phyloP scores from a whole-genome alignment of 2,888 invertebrate genomes.

The Drosophila robusta region DNA sequence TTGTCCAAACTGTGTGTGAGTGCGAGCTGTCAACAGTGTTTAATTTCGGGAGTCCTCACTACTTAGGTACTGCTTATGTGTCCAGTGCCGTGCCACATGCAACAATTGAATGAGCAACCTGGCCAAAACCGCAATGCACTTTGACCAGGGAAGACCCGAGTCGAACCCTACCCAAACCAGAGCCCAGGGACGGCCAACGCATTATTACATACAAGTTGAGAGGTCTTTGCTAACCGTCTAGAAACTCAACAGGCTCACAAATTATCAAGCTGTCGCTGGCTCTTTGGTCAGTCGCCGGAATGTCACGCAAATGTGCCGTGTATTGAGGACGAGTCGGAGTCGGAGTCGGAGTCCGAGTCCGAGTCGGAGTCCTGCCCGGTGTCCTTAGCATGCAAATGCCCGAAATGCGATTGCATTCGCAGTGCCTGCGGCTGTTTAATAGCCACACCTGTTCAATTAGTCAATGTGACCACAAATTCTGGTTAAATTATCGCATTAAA shows the following conservation, averaged over 20 bases:
- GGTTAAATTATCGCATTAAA: constrained; percentile 85
- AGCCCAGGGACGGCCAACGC: constrained; percentile 28
- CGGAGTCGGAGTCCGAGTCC: background rate
- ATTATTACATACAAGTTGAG: constrained; percentile 58
- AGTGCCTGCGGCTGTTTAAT: constrained; percentile 79
- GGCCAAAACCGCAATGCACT: constrained; percentile 76
- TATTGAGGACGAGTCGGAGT: constrained; percentile 16
- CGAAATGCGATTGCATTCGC: constrained; percentile 64
- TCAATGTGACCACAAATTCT: constrained; percentile 84
- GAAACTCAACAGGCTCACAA: constrained; percentile 82
- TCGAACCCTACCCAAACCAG: constrained; percentile 7
- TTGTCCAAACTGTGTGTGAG: constrained; percentile 70
- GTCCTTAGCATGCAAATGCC: constrained; percentile 58
- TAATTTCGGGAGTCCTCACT: constrained; percentile 68
- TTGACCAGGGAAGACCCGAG: constrained; percentile 55
- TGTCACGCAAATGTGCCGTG: constrained; percentile 72
- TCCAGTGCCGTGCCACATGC: constrained; percentile 68
- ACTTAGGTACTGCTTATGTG: constrained; percentile 22
- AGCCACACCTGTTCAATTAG: constrained; percentile 84
- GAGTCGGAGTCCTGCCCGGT: constrained; percentile 18
- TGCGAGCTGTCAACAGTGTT: constrained; percentile 81
- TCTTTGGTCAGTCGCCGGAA: constrained; percentile 52
- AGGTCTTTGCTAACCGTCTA: constrained; percentile 43
- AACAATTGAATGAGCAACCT: constrained; percentile 50
- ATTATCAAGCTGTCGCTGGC: constrained; percentile 83